Conservation (phyloP, 2,113 vertebrate genomes). For the Propithecus coquereli region DNA sequence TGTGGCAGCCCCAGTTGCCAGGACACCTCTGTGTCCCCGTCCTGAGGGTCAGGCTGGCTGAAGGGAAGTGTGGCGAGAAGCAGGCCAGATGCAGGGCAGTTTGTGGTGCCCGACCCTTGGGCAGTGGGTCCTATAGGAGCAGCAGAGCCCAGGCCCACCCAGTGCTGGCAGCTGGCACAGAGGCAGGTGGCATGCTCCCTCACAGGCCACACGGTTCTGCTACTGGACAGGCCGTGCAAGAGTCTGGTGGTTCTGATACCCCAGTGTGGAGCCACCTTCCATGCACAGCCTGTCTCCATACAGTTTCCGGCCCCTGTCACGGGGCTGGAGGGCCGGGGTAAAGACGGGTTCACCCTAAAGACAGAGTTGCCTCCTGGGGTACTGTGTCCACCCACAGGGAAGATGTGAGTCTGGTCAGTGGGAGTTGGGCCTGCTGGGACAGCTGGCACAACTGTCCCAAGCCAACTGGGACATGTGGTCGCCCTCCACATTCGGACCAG, state of each 20-base stretch:
- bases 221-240: neutral
- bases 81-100: neutral
- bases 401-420: neutral
- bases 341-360: neutral
- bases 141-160: neutral
- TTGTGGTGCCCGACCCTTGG: neutral
- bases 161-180: rapidly evolving
- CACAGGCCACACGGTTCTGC: rapidly evolving
- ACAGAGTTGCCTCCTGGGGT: neutral
- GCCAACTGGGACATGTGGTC: rapidly evolving
- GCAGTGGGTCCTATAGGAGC: rapidly evolving
- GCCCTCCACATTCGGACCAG: neutral
- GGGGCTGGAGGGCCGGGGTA: neutral
- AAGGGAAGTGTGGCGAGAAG: neutral
- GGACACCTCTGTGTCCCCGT: neutral
- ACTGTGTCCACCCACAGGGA: neutral
- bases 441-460: neutral
- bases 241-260: neutral
- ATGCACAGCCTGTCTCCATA: neutral
- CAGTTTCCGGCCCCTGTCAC: neutral
- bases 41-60: neutral
- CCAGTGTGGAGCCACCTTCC: neutral
- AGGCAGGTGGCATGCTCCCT: rapidly evolving
- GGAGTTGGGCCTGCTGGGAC: neutral
- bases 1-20: too few relatives aligned